Evolutionary conservation across 2,113 vertebrate genomes (phyloP), one percentile per base, ranked within the genome.

Genomic region (Hippolais icterina): DNA sequence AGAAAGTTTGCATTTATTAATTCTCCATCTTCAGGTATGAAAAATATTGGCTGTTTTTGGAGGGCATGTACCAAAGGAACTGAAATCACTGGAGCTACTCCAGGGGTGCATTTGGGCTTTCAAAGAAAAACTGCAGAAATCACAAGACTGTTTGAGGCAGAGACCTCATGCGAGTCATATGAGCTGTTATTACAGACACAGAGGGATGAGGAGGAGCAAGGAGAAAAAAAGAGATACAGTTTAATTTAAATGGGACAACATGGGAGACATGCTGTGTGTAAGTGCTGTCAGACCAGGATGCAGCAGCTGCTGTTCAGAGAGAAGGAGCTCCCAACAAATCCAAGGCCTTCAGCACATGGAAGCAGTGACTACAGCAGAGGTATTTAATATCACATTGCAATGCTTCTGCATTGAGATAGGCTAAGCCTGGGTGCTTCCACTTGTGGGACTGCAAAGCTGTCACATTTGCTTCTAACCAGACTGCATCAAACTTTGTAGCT

Each of bases 91-190:
- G 28, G 27, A 90, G 16, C 33, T 80, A 29, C 59, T 79, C 42
- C n/a, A 77, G 47, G 16, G 37, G 23, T 64, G 33, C 76, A 52
- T 76, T 41, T 69, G 49, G 72, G 44, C 59, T 83, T 86, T 50
- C 56, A 90, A 85, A 84, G 90, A 65, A 94, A 97, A 97, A 94
- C 66, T 93, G 81, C 89, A 96, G 94, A 96, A 98, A 98, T 99
- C 98, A 99, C 97, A 98, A 95, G 98, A 97, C 97, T 81, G 78
- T 96, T 98, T 95, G 95, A 88, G 47, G 96, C 95, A 92, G 89
- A 96, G 97, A 88, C 77, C 98, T 97, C 96, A 93, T 97, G 98
- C 41, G 7, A 98, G 97, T 98, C 98, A 98, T 96, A 95, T 97
- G 98, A 98, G 97, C 90, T 65, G 70, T 61, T 94, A 41, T 17